Evolutionary conservation across 2,797 vertebrate genomes (phyloP).

Genomic region (Meriones psammophilus): DNA sequence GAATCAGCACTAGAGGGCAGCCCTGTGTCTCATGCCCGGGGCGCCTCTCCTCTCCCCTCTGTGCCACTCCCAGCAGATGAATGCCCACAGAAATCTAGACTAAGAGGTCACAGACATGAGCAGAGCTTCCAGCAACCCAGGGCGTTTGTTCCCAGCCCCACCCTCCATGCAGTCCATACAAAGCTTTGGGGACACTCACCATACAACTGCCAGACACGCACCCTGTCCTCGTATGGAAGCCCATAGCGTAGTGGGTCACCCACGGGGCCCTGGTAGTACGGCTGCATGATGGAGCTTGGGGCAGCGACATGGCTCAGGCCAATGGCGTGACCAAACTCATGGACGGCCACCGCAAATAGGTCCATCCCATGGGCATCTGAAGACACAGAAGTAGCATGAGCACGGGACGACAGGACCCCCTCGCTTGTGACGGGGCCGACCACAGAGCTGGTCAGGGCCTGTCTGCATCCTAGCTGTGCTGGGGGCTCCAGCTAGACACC

Average conservation of each 20-base stretch:
- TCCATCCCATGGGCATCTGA: slow-evolving; percentile 96
- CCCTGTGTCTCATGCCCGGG: not conserved
- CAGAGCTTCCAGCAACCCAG: not conserved
- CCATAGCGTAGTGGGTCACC: slow-evolving; percentile 97
- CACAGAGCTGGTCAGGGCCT: not conserved
- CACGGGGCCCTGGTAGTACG: slow-evolving; percentile 98
- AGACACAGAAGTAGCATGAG: not conserved
- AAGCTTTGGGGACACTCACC: slow-evolving; percentile 87
- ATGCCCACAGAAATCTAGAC: not conserved
- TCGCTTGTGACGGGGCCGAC: not conserved
- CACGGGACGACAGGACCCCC: accelerated
- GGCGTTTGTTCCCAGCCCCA: not conserved
- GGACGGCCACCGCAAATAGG: slow-evolving; percentile 97
- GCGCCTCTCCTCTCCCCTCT: not conserved
- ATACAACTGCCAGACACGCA: slow-evolving; percentile 97
- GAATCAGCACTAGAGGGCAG: not conserved
- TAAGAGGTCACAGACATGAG: not conserved
- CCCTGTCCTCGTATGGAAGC: slow-evolving; percentile 96
- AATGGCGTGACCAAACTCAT: slow-evolving; percentile 98
- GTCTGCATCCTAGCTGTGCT: not conserved
- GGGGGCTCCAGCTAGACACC: not conserved
- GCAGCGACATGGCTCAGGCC: slow-evolving; percentile 96
- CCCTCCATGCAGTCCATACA: not conserved
- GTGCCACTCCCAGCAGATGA: not conserved
- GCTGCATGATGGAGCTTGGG: slow-evolving; percentile 96